Percentiles rank a stretch among this genome's conserved stretches.
Conservation (phyloP, 2,888 invertebrate genomes). For the Halocaridina rubra region DNA sequence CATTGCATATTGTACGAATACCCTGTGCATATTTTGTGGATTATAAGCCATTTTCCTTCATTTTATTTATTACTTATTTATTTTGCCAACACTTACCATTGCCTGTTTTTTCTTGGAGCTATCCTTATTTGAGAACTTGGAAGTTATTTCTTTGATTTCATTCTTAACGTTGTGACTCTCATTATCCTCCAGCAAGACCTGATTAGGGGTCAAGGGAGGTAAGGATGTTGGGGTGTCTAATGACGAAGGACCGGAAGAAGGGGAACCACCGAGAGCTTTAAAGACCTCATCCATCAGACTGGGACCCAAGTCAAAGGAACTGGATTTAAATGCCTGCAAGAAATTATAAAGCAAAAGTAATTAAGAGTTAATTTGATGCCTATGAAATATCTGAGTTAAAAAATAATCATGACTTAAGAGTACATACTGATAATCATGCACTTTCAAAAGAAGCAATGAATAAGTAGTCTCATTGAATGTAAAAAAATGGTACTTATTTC, state of each 20-base stretch:
- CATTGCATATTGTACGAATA: too few species aligned
- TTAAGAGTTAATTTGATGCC: too few species aligned
- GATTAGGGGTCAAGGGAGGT: constrained; percentile 48
- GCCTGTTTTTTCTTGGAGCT: constrained; percentile 72
- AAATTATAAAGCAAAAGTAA: too few species aligned
- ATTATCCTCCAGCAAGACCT: constrained; percentile 51
- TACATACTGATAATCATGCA: too few species aligned
- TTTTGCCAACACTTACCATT: constrained; percentile 68
- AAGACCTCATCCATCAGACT: constrained; percentile 92
- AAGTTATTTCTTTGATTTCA: constrained; percentile 77
- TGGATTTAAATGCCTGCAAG: constrained; percentile 41
- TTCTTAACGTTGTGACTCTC: constrained; percentile 77
- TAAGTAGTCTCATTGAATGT: too few species aligned
- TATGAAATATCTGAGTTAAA: too few species aligned
- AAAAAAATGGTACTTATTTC: too few species aligned
- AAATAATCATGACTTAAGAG: too few species aligned
- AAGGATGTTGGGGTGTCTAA: constrained; percentile 65
- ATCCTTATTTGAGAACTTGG: constrained; percentile 67
- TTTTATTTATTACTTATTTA: too few species aligned
- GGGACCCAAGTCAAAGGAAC: constrained; percentile 77
- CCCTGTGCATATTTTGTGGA: too few species aligned
- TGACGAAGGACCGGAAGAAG: constrained; percentile 66
- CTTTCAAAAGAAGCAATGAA: too few species aligned
- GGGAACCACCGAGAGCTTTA: constrained; percentile 64
- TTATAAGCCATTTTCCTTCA: too few species aligned